phyloP scores from a whole-genome alignment of 2,113 vertebrate genomes.

The Hemichromis elongatus region DNA sequence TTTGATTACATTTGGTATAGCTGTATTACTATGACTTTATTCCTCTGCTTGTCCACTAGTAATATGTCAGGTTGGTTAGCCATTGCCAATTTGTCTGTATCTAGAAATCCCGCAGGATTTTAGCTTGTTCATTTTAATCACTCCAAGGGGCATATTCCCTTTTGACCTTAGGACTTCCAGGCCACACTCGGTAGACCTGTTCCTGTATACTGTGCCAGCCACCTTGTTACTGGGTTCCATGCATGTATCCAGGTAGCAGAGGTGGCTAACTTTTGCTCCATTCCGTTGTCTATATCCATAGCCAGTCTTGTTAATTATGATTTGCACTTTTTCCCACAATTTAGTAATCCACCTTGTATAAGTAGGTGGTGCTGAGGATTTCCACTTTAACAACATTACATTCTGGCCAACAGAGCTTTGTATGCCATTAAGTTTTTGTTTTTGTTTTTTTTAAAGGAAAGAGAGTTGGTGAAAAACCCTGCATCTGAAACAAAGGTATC shows the following conservation, averaged over 20 bases:
- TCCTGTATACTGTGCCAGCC: background rate
- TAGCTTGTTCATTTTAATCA: background rate
- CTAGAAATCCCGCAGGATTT: background rate
- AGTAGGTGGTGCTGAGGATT: background rate
- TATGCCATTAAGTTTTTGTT: background rate
- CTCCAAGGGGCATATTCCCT: background rate
- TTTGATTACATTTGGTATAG: background rate
- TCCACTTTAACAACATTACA: background rate
- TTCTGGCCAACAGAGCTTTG: background rate
- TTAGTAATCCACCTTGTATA: background rate
- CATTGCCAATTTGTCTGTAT: background rate
- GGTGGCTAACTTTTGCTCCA: background rate
- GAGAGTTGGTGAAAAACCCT: background rate
- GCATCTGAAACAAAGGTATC: background rate
- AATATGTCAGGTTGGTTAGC: background rate
- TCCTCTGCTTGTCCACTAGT: background rate
- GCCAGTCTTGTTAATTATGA: background rate
- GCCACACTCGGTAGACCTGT: background rate
- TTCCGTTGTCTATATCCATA: background rate
- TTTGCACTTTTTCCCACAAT: fast-evolving
- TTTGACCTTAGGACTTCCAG: background rate
- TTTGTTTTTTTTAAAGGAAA: background rate
- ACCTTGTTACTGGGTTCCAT: background rate
- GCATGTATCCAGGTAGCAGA: background rate
- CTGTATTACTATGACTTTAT: background rate